phyloP scores from a whole-genome alignment of 2,113 vertebrate genomes.

The Daboia siamensis region DNA sequence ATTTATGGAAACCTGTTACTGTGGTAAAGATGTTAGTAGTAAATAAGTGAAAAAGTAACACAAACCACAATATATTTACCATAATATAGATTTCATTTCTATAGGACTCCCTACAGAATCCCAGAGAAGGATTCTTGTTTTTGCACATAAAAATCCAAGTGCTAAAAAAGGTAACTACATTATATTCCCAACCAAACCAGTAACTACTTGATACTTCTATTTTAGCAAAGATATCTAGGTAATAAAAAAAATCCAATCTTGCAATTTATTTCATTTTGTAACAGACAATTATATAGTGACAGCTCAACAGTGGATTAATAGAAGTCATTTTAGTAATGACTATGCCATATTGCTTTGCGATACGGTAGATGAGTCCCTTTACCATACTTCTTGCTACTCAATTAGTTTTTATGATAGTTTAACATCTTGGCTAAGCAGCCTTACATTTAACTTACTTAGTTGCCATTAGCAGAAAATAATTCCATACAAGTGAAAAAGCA shows the following conservation, averaged over 20 bases:
- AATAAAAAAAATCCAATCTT: neutral
- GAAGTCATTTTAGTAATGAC: neutral
- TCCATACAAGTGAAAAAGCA: neutral
- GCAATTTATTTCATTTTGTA: neutral
- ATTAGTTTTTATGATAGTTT: neutral
- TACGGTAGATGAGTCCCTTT: neutral
- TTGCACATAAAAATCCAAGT: neutral
- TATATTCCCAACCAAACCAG: neutral
- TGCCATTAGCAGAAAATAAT: neutral
- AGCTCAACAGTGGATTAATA: neutral
- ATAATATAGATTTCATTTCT: neutral
- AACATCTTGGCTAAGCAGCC: neutral
- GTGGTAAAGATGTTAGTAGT: neutral
- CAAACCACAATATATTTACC: neutral
- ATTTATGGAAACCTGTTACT: neutral
- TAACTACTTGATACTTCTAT: neutral
- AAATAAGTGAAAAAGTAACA: neutral
- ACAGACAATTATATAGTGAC: neutral
- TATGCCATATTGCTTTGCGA: neutral
- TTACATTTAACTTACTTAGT: neutral
- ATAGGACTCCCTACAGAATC: neutral
- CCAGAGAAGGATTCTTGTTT: neutral
- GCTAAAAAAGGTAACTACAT: neutral
- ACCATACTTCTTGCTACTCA: neutral
- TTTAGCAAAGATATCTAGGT: neutral